Conservation (phyloP, 2,888 invertebrate species). For the Sisyra nigra region DNA sequence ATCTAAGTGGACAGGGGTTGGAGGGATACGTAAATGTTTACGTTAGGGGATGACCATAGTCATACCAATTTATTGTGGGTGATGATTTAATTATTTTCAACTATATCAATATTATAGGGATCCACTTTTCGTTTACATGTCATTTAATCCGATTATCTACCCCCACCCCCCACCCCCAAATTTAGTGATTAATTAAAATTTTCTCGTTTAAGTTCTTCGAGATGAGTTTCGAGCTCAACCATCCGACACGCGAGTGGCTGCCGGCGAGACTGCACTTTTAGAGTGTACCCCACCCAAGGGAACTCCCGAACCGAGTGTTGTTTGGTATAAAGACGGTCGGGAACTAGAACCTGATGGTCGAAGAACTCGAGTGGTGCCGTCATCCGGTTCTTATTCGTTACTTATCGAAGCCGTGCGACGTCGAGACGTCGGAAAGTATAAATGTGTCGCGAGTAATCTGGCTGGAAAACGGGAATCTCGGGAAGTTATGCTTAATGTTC, state of each 20-base stretch:
- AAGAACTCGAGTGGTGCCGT: constrained; percentile 36
- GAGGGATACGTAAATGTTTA: too few relatives aligned
- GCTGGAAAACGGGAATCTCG: constrained; percentile 75
- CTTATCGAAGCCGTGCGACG: constrained; percentile 80
- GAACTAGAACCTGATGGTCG: constrained; percentile 31
- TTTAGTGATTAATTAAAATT: too few relatives aligned
- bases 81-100: too few relatives aligned
- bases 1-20: too few relatives aligned
- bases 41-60: too few relatives aligned
- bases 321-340: constrained; percentile 67
- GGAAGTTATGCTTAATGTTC: constrained; percentile 70
- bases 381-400: constrained; percentile 25
- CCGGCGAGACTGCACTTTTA: constrained; percentile 78
- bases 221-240: constrained; percentile 92
- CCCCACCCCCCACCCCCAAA: too few relatives aligned
- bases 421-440: constrained; percentile 81
- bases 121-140: too few relatives aligned
- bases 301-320: constrained; percentile 82
- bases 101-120: too few relatives aligned
- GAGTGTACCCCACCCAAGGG: constrained; percentile 95
- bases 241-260: constrained; percentile 77
- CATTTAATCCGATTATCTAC: too few relatives aligned
- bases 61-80: too few relatives aligned
- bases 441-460: constrained; percentile 82
- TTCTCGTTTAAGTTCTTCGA: constrained; percentile 51